Percentiles rank a stretch among this genome's conserved stretches.
These are phyloP conservation scores for Pangasius mekongensis DNA, from an alignment of 2,797 vertebrate genomes.

Conservation along the genomic window DNA sequence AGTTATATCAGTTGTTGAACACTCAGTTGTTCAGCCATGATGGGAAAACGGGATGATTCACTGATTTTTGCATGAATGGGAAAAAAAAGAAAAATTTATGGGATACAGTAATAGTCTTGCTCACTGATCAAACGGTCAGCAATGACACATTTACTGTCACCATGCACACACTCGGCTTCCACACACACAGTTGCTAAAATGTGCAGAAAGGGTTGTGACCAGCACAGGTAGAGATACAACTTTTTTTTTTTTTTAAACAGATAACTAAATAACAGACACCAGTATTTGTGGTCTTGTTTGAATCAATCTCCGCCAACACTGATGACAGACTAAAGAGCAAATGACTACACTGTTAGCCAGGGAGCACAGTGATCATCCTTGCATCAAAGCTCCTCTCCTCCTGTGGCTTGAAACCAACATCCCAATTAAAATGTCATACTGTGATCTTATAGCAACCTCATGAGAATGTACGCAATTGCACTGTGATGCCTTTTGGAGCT, in stretches of 20 bases:
- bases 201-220: background rate
- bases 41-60: background rate
- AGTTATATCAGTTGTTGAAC: background rate
- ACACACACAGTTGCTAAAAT: background rate
- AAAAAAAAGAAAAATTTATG: background rate
- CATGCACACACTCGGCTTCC: too few species aligned
- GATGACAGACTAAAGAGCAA: constrained; percentile 4
- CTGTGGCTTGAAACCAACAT: background rate
- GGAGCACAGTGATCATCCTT: background rate
- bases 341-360: background rate
- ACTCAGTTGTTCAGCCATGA: background rate
- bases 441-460: background rate
- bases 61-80: background rate
- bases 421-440: background rate
- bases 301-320: background rate
- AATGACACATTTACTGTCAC: background rate
- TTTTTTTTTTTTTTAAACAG: background rate
- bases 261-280: background rate
- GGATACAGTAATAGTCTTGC: background rate
- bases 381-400: constrained; percentile 9
- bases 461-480: background rate
- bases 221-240: too few species aligned
- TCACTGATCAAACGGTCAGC: background rate
- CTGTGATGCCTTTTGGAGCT: background rate
- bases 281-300: constrained; percentile 1